phyloP scores from a whole-genome alignment of 2,888 invertebrate genomes.

The Hedychridium roseum region DNA sequence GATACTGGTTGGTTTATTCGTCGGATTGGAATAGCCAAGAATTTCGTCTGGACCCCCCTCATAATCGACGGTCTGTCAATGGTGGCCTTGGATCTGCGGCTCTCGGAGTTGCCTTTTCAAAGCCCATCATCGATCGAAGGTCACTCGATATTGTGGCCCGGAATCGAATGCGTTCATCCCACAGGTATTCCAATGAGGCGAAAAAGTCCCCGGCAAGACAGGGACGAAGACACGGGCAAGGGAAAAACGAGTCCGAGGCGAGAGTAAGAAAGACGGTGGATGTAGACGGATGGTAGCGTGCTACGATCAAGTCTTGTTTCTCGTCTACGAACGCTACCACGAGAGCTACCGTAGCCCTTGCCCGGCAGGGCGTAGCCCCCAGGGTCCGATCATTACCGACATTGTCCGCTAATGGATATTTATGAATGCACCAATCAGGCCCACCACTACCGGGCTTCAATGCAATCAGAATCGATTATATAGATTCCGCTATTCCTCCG shows the following conservation, averaged over 20 bases:
- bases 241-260: background rate
- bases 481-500: slow-evolving; percentile 51
- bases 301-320: slow-evolving; percentile 52
- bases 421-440: slow-evolving; percentile 64
- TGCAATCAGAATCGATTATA: slow-evolving; percentile 64
- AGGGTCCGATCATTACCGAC: slow-evolving; percentile 61
- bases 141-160: slow-evolving; percentile 44
- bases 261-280: slow-evolving; percentile 15
- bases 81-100: slow-evolving; percentile 26
- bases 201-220: slow-evolving; percentile 38
- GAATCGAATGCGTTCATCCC: slow-evolving; percentile 58
- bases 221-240: slow-evolving; percentile 2
- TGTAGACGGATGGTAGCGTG: slow-evolving; percentile 42
- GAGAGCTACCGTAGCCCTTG: slow-evolving; percentile 46
- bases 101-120: slow-evolving; percentile 26
- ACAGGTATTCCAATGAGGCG: slow-evolving; percentile 53
- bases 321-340: slow-evolving; percentile 46
- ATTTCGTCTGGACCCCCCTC: too few species aligned
- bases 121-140: slow-evolving; percentile 47
- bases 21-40: too few species aligned
- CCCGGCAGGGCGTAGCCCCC: slow-evolving; percentile 56
- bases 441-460: slow-evolving; percentile 63
- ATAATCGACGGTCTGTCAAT: slow-evolving; percentile 29
- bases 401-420: slow-evolving; percentile 64
- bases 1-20: too few species aligned